Evolutionary conservation across 2,888 invertebrate species (phyloP).

Genomic region (Cremastinae sp.): DNA sequence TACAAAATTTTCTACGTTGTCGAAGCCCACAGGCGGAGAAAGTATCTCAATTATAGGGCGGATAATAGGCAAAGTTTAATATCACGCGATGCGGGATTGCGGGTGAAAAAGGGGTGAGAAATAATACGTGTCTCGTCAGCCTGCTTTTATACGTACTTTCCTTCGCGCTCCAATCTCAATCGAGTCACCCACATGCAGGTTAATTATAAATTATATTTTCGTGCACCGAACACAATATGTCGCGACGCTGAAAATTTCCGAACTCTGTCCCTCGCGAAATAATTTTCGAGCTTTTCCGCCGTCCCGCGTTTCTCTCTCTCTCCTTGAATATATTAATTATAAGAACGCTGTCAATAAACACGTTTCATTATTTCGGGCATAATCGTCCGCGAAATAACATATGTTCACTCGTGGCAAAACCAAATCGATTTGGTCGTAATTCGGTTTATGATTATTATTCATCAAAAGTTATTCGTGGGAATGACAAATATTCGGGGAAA

Average conservation of each 20-base stretch:
- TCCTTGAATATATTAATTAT: conserved; percentile 76
- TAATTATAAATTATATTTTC: conserved; percentile 70
- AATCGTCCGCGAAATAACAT: neutral
- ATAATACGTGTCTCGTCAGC: conserved; percentile 36
- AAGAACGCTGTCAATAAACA: conserved; percentile 63
- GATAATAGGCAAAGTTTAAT: conserved; percentile 64
- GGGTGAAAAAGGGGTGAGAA: conserved; percentile 50
- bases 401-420: neutral
- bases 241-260: conserved; percentile 59
- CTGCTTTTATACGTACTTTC: conserved; percentile 12
- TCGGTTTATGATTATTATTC: too few species aligned
- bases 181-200: conserved; percentile 66
- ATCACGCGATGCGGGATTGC: conserved; percentile 61
- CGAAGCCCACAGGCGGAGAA: conserved; percentile 49
- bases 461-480: too few species aligned
- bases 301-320: conserved; percentile 58
- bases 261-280: conserved; percentile 70
- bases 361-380: neutral
- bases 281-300: conserved; percentile 61
- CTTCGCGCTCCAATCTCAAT: conserved; percentile 54
- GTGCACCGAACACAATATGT: conserved; percentile 21
- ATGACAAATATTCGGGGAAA: too few species aligned
- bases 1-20: conserved; percentile 31
- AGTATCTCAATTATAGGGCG: conserved; percentile 58
- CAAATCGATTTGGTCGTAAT: conserved; percentile 28